These are phyloP conservation scores for Drosophila leontia DNA, from an alignment of 1,140 invertebrate species.

Conservation along the genomic window DNA sequence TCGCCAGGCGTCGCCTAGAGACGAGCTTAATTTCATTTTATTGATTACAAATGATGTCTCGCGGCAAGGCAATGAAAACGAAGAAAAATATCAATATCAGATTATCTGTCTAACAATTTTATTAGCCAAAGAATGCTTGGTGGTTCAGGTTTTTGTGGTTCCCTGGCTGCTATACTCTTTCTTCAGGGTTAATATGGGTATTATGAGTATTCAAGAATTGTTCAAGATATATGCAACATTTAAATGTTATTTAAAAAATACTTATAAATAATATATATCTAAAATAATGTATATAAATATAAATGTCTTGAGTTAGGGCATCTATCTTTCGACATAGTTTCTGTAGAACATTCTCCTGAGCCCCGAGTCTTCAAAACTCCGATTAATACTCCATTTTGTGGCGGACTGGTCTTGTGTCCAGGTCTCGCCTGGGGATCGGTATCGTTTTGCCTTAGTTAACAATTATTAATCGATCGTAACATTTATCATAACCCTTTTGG, in stretches of 20 bases:
- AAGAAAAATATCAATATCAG: slow-evolving; percentile 54
- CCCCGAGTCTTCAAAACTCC: slow-evolving; percentile 10
- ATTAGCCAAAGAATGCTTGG: slow-evolving; percentile 51
- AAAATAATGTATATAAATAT: neutral
- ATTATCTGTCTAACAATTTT: slow-evolving; percentile 77
- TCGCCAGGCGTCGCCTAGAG: slow-evolving; percentile 45
- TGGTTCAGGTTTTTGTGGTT: neutral
- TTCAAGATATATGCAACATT: neutral
- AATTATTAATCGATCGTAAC: slow-evolving; percentile 84
- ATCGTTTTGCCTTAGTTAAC: slow-evolving; percentile 75
- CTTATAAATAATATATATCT: too few relatives aligned
- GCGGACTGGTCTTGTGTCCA: slow-evolving; percentile 14
- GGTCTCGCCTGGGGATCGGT: slow-evolving; percentile 48
- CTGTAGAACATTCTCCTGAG: neutral
- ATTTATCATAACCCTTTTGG: slow-evolving; percentile 73
- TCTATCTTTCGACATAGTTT: neutral
- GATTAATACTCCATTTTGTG: slow-evolving; percentile 43
- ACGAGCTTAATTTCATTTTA: slow-evolving; percentile 70
- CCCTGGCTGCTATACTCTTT: slow-evolving; percentile 2
- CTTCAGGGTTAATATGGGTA: too few relatives aligned
- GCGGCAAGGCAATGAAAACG: slow-evolving; percentile 25
- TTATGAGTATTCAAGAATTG: too few relatives aligned
- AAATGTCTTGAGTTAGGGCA: neutral
- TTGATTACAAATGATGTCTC: slow-evolving; percentile 80
- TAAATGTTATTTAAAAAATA: too few relatives aligned